Evolutionary conservation across 1,140 invertebrate species (phyloP), one percentile per base, ranked within the genome.

Genomic region (Pollicipes pollicipes): DNA sequence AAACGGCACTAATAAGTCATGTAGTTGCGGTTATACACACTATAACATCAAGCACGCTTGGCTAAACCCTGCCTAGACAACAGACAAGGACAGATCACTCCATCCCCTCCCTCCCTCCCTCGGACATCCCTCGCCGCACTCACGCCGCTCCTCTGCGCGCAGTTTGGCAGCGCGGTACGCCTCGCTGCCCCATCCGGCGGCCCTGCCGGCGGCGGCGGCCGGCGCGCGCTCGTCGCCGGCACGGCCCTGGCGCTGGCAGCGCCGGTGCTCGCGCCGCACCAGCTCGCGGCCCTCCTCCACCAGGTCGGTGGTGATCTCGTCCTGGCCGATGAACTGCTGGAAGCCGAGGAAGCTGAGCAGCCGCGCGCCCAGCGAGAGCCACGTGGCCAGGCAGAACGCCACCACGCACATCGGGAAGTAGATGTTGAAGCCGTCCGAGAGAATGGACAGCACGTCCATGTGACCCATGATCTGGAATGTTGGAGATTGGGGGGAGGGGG

Each of bases 371-470:
- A 97, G 79, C 77, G 90, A 91, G 78, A 98, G 95, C 83, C 96
- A 98, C 0, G 95, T 98, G 70, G 93, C 90, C 71, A 95, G 79
- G 78, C 95, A 97, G 75, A 99, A 88, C 70, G 93, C 83, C 63
- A 98, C 84, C 78, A 99, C 96, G 68, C 90, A 86, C 85, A 98
- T 98, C 0, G 97, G 97, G 80, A 99, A 97, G 79, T 99, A 99
- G 64, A 99, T 90, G 81, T 99, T 98, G 81, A 99, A 98, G 29
- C 97, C 96, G 81, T 97, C 90, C 2, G 95, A 93, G 73, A 99
- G 92, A 70, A 99, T 93, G 17, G 91, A 88, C 70, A 99, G 88
- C 0, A 99, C 93, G 82, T 99, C 95, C 94, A 99, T 95, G 78
- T 98, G 96, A 29, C 97, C 97, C 96, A 99, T 99, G 73, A 99